These are phyloP conservation scores for Celastrina argiolus DNA, from an alignment of 2,888 invertebrate species.

Conservation along the genomic window DNA sequence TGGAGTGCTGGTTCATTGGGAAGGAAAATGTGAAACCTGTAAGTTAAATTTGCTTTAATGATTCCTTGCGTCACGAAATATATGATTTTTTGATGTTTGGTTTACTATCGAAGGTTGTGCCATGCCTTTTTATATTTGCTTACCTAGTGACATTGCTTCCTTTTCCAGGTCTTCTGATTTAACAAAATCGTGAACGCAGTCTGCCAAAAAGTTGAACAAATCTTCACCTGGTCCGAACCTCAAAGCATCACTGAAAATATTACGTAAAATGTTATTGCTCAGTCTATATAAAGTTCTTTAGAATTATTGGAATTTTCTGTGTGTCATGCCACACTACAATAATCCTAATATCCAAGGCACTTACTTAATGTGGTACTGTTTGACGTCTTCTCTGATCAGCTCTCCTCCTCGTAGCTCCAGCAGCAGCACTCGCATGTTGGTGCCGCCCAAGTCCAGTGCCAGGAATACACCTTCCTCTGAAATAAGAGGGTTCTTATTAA, in stretches of 20 bases:
- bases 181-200: slow-evolving; percentile 85
- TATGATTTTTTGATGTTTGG: too few relatives aligned
- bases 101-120: too few relatives aligned
- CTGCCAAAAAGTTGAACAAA: slow-evolving; percentile 86
- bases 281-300: too few relatives aligned
- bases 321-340: too few relatives aligned
- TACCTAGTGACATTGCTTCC: slow-evolving; percentile 81
- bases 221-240: slow-evolving; percentile 80
- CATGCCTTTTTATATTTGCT: slow-evolving; percentile 33
- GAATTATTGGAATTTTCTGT: too few relatives aligned
- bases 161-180: slow-evolving; percentile 77
- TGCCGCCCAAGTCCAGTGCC: slow-evolving; percentile 89
- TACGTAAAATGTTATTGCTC: background rate
- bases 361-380: slow-evolving; percentile 79
- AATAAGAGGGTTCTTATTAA: slow-evolving; percentile 26
- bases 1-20: slow-evolving; percentile 86
- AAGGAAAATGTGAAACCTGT: slow-evolving; percentile 92
- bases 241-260: slow-evolving; percentile 67
- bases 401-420: slow-evolving; percentile 78
- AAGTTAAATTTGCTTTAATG: background rate
- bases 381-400: slow-evolving; percentile 77
- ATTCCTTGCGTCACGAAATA: background rate
- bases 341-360: background rate
- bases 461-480: slow-evolving; percentile 84
- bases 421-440: slow-evolving; percentile 86